These are phyloP conservation scores for Brachyrhaphis roseni DNA, from an alignment of 2,797 vertebrate genomes.

Conservation along the genomic window DNA sequence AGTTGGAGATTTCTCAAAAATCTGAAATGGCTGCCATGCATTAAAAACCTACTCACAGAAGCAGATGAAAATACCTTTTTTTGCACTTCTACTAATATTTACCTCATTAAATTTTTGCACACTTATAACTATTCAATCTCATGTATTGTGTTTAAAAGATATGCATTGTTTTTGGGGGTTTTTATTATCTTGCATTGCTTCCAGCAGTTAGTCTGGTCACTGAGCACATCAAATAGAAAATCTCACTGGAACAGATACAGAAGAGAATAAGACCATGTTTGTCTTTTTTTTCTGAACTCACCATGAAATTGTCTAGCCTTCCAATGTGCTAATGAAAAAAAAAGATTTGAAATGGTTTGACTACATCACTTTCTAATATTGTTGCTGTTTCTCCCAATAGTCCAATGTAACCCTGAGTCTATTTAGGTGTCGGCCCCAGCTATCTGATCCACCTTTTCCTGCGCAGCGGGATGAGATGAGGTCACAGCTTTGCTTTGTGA, in stretches of 20 bases:
- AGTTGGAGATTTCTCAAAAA: not conserved
- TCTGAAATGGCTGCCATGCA: not conserved
- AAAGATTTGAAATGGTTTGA: not conserved
- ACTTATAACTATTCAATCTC: not conserved
- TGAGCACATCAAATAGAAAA: not conserved
- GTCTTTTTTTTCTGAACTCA: not conserved
- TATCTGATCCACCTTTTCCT: slow-evolving; percentile 75
- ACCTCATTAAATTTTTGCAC: not conserved
- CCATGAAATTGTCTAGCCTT: not conserved
- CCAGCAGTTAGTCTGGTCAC: not conserved
- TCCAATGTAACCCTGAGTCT: slow-evolving; percentile 20
- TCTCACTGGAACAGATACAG: not conserved
- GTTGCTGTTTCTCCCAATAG: slow-evolving; percentile 9
- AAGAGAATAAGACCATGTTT: not conserved
- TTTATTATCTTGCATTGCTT: not conserved
- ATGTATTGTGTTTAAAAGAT: not conserved
- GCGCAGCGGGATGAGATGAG: slow-evolving; percentile 74
- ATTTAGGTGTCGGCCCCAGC: slow-evolving; percentile 55
- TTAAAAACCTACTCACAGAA: not conserved
- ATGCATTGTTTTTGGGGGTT: not conserved
- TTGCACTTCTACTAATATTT: not conserved
- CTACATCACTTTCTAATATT: not conserved
- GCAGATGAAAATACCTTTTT: not conserved
- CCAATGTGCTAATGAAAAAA: not conserved
- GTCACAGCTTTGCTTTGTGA: slow-evolving; percentile 54